These are phyloP conservation scores for Andrena chrysosceles DNA, from an alignment of 2,888 invertebrate species.

Conservation along the genomic window DNA sequence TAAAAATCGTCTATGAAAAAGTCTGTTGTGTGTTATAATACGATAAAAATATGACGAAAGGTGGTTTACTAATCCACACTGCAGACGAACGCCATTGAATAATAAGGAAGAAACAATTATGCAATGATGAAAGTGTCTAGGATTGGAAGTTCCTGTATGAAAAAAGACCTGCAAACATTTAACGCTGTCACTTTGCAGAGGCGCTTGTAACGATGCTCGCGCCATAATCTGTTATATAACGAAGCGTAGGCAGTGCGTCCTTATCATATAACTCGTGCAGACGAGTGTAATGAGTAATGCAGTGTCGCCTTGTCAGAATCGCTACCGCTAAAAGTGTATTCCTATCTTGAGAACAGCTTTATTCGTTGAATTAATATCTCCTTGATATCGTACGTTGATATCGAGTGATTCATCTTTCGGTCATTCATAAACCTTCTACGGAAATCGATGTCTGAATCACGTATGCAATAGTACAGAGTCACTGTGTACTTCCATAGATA, in stretches of 20 bases:
- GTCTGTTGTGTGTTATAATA: no score
- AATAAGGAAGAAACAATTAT: no score
- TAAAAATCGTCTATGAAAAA: no score
- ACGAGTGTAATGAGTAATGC: constrained; percentile 14
- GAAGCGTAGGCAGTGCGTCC: constrained; percentile 37
- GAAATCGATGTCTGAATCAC: neutral
- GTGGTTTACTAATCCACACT: no score
- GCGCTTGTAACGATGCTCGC: constrained; percentile 9
- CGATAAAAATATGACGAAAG: no score
- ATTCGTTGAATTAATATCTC: constrained; percentile 13
- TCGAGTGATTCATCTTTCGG: neutral
- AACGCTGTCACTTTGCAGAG: neutral
- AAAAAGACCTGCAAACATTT: neutral
- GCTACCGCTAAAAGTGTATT: constrained; percentile 27
- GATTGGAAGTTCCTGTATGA: neutral
- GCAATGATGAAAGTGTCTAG: neutral
- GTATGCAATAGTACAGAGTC: neutral
- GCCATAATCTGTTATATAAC: constrained; percentile 52
- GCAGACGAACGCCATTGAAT: no score
- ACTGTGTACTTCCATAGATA: neutral
- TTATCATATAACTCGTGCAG: constrained; percentile 43
- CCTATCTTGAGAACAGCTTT: neutral
- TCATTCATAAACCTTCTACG: neutral
- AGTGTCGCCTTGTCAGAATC: constrained; percentile 10
- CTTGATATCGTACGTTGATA: neutral